These are phyloP conservation scores for Drosophila mulleri DNA, from an alignment of 2,888 invertebrate species.

Conservation along the genomic window DNA sequence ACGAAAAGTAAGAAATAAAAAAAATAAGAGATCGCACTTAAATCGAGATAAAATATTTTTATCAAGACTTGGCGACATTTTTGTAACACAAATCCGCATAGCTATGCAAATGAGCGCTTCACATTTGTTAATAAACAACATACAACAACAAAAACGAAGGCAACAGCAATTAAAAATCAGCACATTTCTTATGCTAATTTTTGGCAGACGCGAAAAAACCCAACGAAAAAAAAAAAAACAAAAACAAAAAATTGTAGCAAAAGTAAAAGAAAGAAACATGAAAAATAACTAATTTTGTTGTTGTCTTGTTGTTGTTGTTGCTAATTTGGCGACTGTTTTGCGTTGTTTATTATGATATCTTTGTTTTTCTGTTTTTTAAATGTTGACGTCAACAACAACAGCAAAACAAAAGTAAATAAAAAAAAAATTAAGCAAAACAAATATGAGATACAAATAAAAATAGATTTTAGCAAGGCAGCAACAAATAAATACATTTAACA, in stretches of 20 bases:
- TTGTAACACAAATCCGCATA: constrained; percentile 76
- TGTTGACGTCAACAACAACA: constrained; percentile 66
- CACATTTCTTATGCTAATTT: constrained; percentile 81
- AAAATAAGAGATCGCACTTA: constrained; percentile 12
- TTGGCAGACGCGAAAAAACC: constrained; percentile 67
- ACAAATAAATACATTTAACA: not conserved
- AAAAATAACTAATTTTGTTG: constrained; percentile 47
- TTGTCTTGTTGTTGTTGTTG: constrained; percentile 21
- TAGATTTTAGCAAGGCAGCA: no score
- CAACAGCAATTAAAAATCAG: constrained; percentile 51
- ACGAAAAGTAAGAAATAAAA: constrained; percentile 28
- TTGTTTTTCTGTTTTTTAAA: constrained; percentile 11
- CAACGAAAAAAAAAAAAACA: constrained; percentile 45
- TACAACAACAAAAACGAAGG: not conserved
- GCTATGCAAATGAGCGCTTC: constrained; percentile 70
- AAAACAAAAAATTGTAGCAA: constrained; percentile 37
- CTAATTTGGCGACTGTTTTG: constrained; percentile 51
- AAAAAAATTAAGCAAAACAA: constrained; percentile 12
- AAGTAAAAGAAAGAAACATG: constrained; percentile 22
- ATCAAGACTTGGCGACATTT: constrained; percentile 45
- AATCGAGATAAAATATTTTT: constrained; percentile 44
- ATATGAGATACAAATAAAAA: constrained; percentile 9
- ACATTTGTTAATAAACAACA: constrained; percentile 40
- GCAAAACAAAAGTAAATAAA: constrained; percentile 56
- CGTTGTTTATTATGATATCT: constrained; percentile 40